Evolutionary conservation across 2,797 vertebrate species (phyloP), one percentile per base, ranked within the genome.

Genomic region (Anguilla pacifica): DNA sequence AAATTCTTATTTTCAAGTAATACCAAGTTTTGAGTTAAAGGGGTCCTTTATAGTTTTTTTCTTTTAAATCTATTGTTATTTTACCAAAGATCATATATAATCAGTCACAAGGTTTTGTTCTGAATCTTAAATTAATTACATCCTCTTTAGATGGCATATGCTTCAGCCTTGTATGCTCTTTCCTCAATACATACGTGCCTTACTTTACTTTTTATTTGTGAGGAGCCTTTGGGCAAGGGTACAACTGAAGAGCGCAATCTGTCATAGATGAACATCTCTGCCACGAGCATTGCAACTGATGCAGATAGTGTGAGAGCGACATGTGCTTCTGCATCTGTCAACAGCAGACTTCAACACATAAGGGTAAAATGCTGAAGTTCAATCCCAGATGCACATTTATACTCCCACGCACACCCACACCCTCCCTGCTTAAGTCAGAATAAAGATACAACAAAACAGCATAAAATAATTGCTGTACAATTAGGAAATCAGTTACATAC

Each of bases 201-300:
- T 46, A 79, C 79, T 81, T 86, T 19, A 43, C 53, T 25, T 53
- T 86, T 82, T 22, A 82, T 6, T 22, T 22, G 77, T 43, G 35
- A 46, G 59, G 10, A 17, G 53, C 9, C 13, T 53, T 35, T 1
- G 13, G 59, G 31, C 31, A 3, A 79, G 49, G 59, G 79, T 67
- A 70, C 53, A 53, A 35, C 35, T 70, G 46, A 85, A 83, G 81
- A 83, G 64, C 49, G 28, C 70, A 59, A 86, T 70, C 43, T 82
- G 85, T 72, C 77, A 81, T 49, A 39, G 77, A 85, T 88, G 77
- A 74, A 86, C 64, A 86, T 81, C n/a, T 81, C 86, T 86, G 49
- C 72, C 59, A 64, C n/a, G 19, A 72, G 10, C 46, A 84, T 84
- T 31, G 51, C 17, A 51, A 82, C 7, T 51, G 25, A 82, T n/a